Evolutionary conservation across 2,113 vertebrate genomes (phyloP).

Genomic region (Microcebus griseorufus): DNA sequence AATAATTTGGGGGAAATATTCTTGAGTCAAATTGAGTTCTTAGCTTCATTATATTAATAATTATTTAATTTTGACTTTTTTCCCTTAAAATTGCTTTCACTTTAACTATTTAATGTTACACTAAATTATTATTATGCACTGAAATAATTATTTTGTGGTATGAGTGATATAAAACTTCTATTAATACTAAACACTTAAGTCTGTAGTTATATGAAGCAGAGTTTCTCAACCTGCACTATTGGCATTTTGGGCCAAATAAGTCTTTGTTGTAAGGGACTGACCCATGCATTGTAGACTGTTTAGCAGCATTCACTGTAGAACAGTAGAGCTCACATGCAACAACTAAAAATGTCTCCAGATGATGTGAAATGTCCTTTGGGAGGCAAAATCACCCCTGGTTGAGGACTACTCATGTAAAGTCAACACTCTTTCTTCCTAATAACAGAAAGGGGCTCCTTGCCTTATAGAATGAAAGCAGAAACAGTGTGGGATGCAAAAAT

Average conservation of each 20-base stretch:
- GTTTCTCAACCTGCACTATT: not conserved
- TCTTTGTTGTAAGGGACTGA: not conserved
- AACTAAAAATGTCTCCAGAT: not conserved
- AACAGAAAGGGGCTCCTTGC: not conserved
- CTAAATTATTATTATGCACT: not conserved
- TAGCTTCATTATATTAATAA: slow-evolving; percentile 23
- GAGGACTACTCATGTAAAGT: not conserved
- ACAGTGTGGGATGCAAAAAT: not conserved
- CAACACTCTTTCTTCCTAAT: not conserved
- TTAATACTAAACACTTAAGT: not conserved
- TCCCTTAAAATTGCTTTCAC: not conserved
- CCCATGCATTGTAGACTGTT: not conserved
- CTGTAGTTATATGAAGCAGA: not conserved
- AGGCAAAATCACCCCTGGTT: not conserved
- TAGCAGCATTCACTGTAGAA: not conserved
- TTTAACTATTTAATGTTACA: not conserved
- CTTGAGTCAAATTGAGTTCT: not conserved
- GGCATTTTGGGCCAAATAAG: not conserved
- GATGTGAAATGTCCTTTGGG: not conserved
- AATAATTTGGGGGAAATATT: not conserved
- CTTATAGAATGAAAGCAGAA: not conserved
- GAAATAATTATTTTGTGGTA: not conserved
- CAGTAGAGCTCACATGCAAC: too few species aligned
- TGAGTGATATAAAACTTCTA: not conserved
- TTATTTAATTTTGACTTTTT: slow-evolving; percentile 1